These are phyloP conservation scores for Stichodactyla helianthus DNA, from an alignment of 64 coral and sea anemone species.

Conservation along the genomic window DNA sequence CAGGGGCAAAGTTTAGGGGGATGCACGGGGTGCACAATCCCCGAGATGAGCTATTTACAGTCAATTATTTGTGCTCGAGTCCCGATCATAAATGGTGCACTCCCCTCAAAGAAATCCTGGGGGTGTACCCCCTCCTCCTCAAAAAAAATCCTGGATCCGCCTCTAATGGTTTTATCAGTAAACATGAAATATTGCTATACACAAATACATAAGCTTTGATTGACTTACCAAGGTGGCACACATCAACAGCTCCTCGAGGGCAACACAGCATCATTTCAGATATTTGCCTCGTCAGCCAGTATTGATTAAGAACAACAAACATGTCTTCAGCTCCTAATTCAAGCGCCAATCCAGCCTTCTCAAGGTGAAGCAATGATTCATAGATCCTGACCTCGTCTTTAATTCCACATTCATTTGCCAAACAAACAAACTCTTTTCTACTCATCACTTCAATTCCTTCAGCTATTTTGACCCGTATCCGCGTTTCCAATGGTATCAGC, in stretches of 20 bases:
- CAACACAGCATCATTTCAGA: constrained; percentile 21
- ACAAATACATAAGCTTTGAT: neutral
- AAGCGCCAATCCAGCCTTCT: constrained; percentile 17
- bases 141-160: no score
- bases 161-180: no score
- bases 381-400: neutral
- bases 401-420: constrained; percentile 50
- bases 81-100: no score
- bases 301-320: constrained; percentile 8
- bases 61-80: no score
- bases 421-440: constrained; percentile 16
- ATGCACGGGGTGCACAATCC: no score
- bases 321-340: constrained; percentile 16
- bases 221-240: constrained; percentile 1
- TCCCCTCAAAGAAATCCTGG: no score
- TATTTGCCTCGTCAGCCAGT: constrained; percentile 32
- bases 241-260: constrained; percentile 1
- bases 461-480: constrained; percentile 15
- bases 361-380: constrained; percentile 21
- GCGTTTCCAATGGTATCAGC: neutral
- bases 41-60: no score
- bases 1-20: no score
- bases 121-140: no score
- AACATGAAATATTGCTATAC: no score
- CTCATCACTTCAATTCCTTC: neutral